phyloP scores from a whole-genome alignment of 2,888 invertebrate species.

The Catocala fraxini region DNA sequence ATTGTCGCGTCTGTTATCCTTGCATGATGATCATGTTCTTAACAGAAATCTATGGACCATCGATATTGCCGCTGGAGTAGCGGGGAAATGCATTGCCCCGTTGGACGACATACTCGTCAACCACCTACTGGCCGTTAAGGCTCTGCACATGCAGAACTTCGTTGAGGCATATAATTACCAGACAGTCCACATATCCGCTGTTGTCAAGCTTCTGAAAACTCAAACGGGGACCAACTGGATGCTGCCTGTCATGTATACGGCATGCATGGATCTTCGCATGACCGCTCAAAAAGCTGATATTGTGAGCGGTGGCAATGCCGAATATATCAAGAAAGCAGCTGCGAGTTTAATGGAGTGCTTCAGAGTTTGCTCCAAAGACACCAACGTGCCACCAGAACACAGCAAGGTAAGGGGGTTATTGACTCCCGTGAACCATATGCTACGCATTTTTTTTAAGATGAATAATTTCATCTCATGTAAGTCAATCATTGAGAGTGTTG shows the following conservation, averaged over 20 bases:
- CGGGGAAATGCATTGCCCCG: neutral
- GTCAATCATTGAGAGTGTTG: slow-evolving; percentile 7
- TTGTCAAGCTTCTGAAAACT: slow-evolving; percentile 1
- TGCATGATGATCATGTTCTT: slow-evolving; percentile 8
- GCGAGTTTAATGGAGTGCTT: slow-evolving; percentile 1
- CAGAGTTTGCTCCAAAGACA: slow-evolving; percentile 5
- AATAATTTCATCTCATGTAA: neutral
- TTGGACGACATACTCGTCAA: slow-evolving; percentile 1
- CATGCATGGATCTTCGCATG: slow-evolving; percentile 93
- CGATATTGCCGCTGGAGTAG: neutral
- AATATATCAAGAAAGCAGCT: slow-evolving; percentile 2
- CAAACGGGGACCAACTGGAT: slow-evolving; percentile 90
- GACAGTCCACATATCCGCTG: neutral
- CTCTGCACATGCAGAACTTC: neutral
- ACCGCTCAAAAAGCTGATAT: slow-evolving; percentile 85
- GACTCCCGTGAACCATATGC: slow-evolving; percentile 8
- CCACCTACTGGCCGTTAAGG: slow-evolving; percentile 6
- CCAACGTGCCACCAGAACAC: neutral
- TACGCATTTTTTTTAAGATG: slow-evolving; percentile 4
- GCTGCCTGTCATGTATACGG: slow-evolving; percentile 93
- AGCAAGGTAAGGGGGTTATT: slow-evolving; percentile 8
- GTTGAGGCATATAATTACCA: slow-evolving; percentile 12
- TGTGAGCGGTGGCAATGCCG: neutral
- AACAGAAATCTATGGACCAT: neutral
- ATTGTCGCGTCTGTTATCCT: neutral